A percentile compares a stretch with the other conserved stretches of the same genome.
These are phyloP conservation scores for Phrynocephalus guinanensis DNA, from an alignment of 2,797 vertebrate species.

Conservation along the genomic window DNA sequence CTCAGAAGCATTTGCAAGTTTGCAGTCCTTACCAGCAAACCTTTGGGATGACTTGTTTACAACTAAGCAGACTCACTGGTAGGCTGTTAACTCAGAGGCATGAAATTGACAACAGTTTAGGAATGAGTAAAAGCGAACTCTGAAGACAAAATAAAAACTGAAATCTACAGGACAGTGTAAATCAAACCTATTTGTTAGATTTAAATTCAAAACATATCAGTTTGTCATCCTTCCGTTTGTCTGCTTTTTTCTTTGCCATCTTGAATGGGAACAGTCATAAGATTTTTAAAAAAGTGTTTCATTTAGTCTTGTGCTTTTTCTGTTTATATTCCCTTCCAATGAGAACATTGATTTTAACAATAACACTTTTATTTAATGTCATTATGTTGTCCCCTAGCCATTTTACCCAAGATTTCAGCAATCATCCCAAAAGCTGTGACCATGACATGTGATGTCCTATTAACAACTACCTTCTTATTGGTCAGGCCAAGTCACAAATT, in stretches of 20 bases:
- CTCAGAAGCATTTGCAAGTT: conserved; percentile 46
- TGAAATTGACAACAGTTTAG: conserved; percentile 62
- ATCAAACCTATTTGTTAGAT: conserved; percentile 32
- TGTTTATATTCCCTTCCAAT: not conserved
- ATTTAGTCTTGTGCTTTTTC: not conserved
- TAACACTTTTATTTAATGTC: not conserved
- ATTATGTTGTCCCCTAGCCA: not conserved
- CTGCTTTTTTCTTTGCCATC: not conserved
- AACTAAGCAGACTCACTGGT: conserved; percentile 50
- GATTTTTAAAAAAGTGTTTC: not conserved
- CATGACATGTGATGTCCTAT: not conserved
- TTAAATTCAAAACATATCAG: conserved; percentile 15
- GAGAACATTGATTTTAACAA: not conserved
- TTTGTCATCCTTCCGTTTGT: conserved; percentile 9
- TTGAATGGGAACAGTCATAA: conserved; percentile 33
- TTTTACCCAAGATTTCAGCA: not conserved
- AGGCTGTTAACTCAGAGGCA: conserved; percentile 61
- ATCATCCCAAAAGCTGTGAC: not conserved
- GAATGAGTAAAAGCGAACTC: conserved; percentile 56
- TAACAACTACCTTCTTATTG: not conserved
- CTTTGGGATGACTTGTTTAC: conserved; percentile 55
- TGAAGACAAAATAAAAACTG: conserved; percentile 56
- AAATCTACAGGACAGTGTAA: conserved; percentile 56
- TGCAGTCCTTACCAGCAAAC: conserved; percentile 45
- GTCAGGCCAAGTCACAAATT: not conserved